Evolutionary conservation across 2,113 vertebrate species (phyloP).

Genomic region (Mola mola): DNA sequence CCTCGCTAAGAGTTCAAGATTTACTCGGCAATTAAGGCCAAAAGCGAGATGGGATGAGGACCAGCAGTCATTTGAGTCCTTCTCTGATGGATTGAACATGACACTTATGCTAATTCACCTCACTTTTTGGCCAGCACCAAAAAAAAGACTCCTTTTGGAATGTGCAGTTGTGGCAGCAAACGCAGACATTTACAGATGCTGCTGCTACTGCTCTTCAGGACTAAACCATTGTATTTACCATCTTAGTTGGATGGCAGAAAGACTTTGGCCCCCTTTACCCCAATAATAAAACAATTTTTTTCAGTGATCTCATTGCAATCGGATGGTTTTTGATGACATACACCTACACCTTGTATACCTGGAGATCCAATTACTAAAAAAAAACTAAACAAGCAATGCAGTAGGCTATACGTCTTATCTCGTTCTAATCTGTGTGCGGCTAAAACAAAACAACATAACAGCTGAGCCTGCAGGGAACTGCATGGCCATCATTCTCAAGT

Average conservation of each 20-base stretch:
- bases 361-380: no score
- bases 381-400: no score
- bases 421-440: no score
- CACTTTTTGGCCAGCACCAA: slow-evolving; percentile 71
- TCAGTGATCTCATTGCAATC: no score
- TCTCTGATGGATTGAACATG: slow-evolving; percentile 89
- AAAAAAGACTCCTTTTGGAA: slow-evolving; percentile 68
- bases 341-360: no score
- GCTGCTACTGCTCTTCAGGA: slow-evolving; percentile 17
- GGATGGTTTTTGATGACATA: no score
- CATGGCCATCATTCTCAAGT: no score
- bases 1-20: slow-evolving; percentile 83
- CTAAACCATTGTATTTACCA: slow-evolving; percentile 18
- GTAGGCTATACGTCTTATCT: no score
- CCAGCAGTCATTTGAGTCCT: slow-evolving; percentile 84
- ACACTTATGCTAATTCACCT: slow-evolving; percentile 90
- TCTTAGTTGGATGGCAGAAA: slow-evolving; percentile 31
- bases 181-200: slow-evolving; percentile 34
- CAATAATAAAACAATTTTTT: no score
- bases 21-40: slow-evolving; percentile 85
- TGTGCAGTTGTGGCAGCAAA: slow-evolving; percentile 73
- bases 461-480: no score
- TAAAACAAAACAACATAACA: no score
- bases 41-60: slow-evolving; percentile 76
- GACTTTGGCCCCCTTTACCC: slow-evolving; percentile 5